A percentile compares a stretch with the other conserved stretches of the same genome.
phyloP scores from a whole-genome alignment of 2,888 invertebrate species.

The Coecobrya sp. region DNA sequence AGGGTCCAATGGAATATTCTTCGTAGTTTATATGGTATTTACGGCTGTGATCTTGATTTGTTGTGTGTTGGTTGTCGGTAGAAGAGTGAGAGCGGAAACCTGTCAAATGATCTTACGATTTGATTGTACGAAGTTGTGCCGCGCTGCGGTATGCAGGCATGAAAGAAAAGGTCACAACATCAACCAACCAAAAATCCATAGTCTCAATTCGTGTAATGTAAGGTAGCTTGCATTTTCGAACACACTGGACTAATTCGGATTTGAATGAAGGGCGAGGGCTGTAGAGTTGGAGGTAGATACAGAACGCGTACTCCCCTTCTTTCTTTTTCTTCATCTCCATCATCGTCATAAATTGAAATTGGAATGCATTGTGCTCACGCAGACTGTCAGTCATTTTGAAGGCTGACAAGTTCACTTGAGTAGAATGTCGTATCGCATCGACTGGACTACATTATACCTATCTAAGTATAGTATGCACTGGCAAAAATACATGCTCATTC shows the following conservation, averaged over 20 bases:
- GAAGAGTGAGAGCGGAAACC: constrained; percentile 44
- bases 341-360: constrained; percentile 32
- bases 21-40: not conserved
- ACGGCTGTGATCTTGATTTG: constrained; percentile 50
- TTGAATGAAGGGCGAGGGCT: constrained; percentile 43
- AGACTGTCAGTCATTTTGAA: constrained; percentile 65
- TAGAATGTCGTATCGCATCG: constrained; percentile 13
- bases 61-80: not conserved
- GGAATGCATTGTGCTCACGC: constrained; percentile 59
- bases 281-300: not conserved
- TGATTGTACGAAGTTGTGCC: not conserved
- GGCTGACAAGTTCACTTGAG: constrained; percentile 54
- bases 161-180: constrained; percentile 39
- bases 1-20: constrained; percentile 17
- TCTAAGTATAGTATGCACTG: not conserved
- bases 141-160: not conserved
- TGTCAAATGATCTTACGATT: constrained; percentile 51
- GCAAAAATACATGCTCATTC: not conserved
- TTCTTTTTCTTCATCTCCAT: not conserved
- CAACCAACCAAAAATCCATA: constrained; percentile 24
- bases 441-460: not conserved
- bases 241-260: constrained; percentile 18
- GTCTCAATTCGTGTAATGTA: constrained; percentile 22
- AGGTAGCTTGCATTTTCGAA: not conserved
- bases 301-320: not conserved